These are phyloP conservation scores for Trichonephila inaurata DNA, from an alignment of 1,140 invertebrate genomes.

Conservation along the genomic window DNA sequence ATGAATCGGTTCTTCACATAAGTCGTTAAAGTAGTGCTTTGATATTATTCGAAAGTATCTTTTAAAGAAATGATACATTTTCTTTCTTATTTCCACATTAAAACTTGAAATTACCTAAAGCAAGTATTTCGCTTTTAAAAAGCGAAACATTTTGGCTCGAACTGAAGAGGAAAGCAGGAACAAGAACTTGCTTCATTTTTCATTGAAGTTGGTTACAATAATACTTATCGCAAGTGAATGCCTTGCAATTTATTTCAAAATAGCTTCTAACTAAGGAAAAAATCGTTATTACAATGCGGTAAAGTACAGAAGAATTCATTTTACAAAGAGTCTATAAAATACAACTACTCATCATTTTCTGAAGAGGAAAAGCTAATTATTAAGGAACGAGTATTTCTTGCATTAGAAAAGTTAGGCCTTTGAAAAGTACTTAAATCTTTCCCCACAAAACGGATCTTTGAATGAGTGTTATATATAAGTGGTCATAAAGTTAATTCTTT, in stretches of 20 bases:
- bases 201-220: background rate
- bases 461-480: too few species aligned
- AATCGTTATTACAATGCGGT: too few species aligned
- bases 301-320: too few species aligned
- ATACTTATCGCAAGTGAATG: background rate
- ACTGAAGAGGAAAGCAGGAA: background rate
- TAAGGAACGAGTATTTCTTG: too few species aligned
- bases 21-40: background rate
- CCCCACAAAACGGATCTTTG: too few species aligned
- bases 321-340: too few species aligned
- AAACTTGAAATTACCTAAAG: background rate
- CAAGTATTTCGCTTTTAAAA: background rate
- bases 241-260: background rate
- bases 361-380: too few species aligned
- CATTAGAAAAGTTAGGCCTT: too few species aligned
- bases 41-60: background rate
- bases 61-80: background rate
- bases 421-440: too few species aligned
- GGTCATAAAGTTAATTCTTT: too few species aligned
- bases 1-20: background rate
- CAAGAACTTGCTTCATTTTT: background rate
- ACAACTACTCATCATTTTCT: too few species aligned
- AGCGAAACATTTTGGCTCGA: background rate
- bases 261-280: background rate
- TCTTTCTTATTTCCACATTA: background rate